A percentile compares a stretch with the other conserved stretches of the same genome.
phyloP scores from a whole-genome alignment of 1,140 invertebrate genomes.

The Linepithema humile region DNA sequence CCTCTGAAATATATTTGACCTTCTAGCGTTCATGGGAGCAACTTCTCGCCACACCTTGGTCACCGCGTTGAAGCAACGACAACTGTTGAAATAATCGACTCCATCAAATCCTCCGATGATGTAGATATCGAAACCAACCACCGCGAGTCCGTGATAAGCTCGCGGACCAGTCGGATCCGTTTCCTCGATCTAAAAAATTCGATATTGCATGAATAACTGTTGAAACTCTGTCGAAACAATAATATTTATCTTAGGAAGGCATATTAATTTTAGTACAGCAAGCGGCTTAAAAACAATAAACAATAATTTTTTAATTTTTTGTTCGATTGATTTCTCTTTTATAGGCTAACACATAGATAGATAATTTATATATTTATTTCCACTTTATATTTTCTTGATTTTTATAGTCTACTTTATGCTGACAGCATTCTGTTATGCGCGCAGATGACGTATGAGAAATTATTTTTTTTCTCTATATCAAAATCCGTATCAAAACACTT shows the following conservation, averaged over 20 bases:
- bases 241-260: background rate
- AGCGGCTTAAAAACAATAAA: background rate
- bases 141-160: constrained; percentile 90
- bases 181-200: constrained; percentile 82
- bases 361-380: background rate
- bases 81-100: constrained; percentile 87
- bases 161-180: constrained; percentile 87
- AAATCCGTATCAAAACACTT: too few species aligned
- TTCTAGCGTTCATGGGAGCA: constrained; percentile 87
- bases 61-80: constrained; percentile 87
- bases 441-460: too few species aligned
- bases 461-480: too few species aligned
- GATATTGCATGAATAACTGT: background rate
- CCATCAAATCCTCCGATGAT: constrained; percentile 90
- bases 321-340: background rate
- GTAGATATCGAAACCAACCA: constrained; percentile 88
- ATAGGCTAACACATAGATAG: background rate
- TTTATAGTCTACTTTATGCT: too few species aligned
- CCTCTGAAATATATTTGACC: constrained; percentile 76
- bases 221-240: background rate
- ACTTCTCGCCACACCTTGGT: constrained; percentile 87
- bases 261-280: background rate
- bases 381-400: background rate
- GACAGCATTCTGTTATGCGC: too few species aligned
- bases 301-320: too few species aligned